Evolutionary conservation across 2,888 invertebrate species (phyloP).

Genomic region (Patella pellucida): DNA sequence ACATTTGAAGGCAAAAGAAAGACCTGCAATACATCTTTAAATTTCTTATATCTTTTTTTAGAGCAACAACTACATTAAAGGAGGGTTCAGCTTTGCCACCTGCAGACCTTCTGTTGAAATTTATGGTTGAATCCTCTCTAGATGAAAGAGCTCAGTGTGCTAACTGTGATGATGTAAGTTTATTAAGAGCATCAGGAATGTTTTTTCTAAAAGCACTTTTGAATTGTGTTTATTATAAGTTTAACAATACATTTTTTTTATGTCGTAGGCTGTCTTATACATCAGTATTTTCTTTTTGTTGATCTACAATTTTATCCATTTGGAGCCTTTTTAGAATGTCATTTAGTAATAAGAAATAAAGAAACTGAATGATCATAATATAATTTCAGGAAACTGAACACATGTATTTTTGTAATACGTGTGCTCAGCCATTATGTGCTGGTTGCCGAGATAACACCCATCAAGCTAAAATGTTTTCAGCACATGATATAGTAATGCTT

Average conservation of each 20-base stretch:
- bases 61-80: conserved; percentile 71
- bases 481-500: conserved; percentile 81
- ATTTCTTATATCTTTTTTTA: conserved; percentile 24
- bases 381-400: conserved; percentile 70
- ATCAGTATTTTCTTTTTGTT: neutral
- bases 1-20: no score
- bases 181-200: neutral
- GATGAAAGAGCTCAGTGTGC: conserved; percentile 82
- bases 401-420: conserved; percentile 86
- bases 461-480: conserved; percentile 83
- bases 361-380: conserved; percentile 3
- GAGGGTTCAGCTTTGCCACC: conserved; percentile 77
- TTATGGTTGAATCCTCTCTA: conserved; percentile 79
- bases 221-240: no score
- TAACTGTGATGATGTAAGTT: conserved; percentile 80
- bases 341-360: no score
- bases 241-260: no score
- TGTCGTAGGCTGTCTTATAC: no score
- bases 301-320: neutral
- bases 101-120: conserved; percentile 79
- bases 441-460: conserved; percentile 82
- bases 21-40: no score
- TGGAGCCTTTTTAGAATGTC: neutral
- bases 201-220: conserved; percentile 59
- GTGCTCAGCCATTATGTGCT: conserved; percentile 80